Evolutionary conservation across 37 sponge, comb jelly and placozoan species (phyloP), one percentile per base, ranked within the genome.

Genomic region (Geodia barretti): DNA sequence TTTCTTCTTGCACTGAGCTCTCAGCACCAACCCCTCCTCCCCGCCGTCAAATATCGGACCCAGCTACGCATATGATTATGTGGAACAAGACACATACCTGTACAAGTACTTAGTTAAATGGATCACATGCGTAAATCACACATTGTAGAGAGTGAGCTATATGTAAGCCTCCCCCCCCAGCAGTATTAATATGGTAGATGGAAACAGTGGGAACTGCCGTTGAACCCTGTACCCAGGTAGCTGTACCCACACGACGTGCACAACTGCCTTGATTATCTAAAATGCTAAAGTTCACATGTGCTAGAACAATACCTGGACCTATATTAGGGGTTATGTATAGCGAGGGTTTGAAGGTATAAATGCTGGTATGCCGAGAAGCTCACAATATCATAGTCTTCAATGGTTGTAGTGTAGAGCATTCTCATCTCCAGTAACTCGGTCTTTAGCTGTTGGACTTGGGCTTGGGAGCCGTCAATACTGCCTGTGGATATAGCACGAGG

Each of bases 371-470:
- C 34, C 3, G 58, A 23, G 29, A 0, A 41, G 70, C 92, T 74
- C 32, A 91, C 95, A 33, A 90, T 61, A 23, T 91, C 58, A 39
- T 72, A 91, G 82, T 94, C 92, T 4, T 94, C 91, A 43, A 84
- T 37, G 14, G 68, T 88, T 2, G 88, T 83, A 41, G 91, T 88
- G 79, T 87, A 94, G 2, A 94, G 86, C 67, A 90, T 76, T 47
- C 86, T 79, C 26, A 87, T 94, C 80, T 94, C 88, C n/a, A 90
- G 75, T 11, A 94, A 80, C 19, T 85, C 74, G 4, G 82, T 40
- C 40, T 85, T 78, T 2, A 92, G 59, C 61, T 81, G 59, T 20
- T 75, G 70, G 1, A 76, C 68, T 67, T 41, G 31, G 24, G 43
- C 24, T 20, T 5, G n/a, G 70, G 35, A 24, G 24, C n/a, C n/a